These are phyloP conservation scores for Petrocephalus schoutedeni DNA, from an alignment of 2,797 vertebrate genomes.

Conservation along the genomic window DNA sequence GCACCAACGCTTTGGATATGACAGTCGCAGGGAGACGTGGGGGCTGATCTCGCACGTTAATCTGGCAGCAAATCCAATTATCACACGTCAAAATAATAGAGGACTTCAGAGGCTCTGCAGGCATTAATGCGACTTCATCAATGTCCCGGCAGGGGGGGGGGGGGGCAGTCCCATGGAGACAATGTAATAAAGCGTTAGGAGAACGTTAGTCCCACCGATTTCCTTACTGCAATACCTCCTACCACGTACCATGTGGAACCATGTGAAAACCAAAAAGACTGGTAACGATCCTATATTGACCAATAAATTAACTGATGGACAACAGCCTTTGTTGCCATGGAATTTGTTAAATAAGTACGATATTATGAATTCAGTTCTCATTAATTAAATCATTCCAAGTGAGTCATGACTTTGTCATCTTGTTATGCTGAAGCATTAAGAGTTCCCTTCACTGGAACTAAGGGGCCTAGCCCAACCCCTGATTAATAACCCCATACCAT, in stretches of 20 bases:
- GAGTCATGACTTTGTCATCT: background rate
- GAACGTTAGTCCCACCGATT: background rate
- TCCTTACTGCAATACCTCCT: background rate
- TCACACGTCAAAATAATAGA: constrained; percentile 27
- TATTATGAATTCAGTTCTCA: background rate
- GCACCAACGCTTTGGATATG: background rate
- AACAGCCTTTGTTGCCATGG: background rate
- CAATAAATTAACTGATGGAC: background rate
- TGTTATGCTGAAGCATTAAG: background rate
- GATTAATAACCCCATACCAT: background rate
- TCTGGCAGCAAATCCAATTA: constrained; percentile 27
- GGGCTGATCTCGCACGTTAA: constrained; percentile 8
- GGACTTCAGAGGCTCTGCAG: constrained; percentile 22
- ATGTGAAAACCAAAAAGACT: background rate
- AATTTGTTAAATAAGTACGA: background rate
- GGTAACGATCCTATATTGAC: background rate
- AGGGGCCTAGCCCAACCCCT: background rate
- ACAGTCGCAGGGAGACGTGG: background rate
- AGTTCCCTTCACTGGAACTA: background rate
- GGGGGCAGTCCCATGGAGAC: background rate
- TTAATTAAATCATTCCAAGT: background rate
- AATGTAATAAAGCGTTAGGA: background rate
- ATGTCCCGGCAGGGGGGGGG: background rate
- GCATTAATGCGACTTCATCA: constrained; percentile 30
- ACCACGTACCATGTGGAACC: background rate